phyloP scores from a whole-genome alignment of 1,140 invertebrate genomes.

The Tetragnatha versicolor region DNA sequence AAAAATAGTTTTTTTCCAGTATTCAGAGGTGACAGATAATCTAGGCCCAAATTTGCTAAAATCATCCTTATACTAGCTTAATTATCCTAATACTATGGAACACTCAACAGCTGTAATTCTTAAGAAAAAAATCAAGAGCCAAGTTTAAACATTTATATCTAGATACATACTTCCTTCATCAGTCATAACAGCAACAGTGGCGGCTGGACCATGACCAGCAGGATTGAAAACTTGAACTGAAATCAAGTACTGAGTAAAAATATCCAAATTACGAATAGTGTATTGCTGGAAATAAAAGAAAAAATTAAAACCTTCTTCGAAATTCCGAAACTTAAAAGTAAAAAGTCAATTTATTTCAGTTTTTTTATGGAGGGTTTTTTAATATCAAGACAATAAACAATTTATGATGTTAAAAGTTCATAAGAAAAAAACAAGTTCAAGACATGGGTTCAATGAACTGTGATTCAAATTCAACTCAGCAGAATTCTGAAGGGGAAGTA shows the following conservation, averaged over 20 bases:
- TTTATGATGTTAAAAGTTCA: too few species aligned
- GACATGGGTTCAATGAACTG: too few species aligned
- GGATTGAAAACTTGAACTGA: constrained; percentile 80
- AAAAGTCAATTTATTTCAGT: too few species aligned
- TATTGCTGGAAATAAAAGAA: constrained; percentile 69
- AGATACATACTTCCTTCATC: constrained; percentile 78
- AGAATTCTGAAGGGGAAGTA: too few species aligned
- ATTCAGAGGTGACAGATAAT: too few species aligned
- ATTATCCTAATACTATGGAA: not conserved
- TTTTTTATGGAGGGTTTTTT: too few species aligned
- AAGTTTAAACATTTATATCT: not conserved
- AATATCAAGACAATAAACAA: too few species aligned
- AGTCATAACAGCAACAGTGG: constrained; percentile 77
- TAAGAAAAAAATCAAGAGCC: not conserved
- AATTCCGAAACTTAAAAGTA: not conserved
- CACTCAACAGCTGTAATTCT: not conserved
- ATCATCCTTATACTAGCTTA: not conserved
- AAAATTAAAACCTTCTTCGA: not conserved
- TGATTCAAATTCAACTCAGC: too few species aligned
- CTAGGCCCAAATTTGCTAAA: not conserved
- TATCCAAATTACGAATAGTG: constrained; percentile 74
- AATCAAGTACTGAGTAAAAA: constrained; percentile 78
- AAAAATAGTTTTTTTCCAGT: too few species aligned
- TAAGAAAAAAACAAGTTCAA: too few species aligned
- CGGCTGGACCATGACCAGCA: constrained; percentile 74